Evolutionary conservation across 2,797 vertebrate species (phyloP).

Genomic region (Parotocinclus haroldoi): DNA sequence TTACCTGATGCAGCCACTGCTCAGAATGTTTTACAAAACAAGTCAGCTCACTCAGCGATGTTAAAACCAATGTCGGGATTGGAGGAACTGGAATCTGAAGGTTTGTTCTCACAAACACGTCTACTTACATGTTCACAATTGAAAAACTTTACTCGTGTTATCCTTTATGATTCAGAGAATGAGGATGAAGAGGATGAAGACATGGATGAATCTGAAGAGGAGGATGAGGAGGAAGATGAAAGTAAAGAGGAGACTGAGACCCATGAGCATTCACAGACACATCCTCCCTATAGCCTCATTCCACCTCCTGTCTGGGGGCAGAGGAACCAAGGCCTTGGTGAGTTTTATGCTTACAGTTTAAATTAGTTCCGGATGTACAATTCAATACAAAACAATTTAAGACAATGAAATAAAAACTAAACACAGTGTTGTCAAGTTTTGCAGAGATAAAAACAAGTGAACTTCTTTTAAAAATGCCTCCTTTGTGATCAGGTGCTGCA

Average conservation of each 20-base stretch:
- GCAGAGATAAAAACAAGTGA: too few relatives aligned
- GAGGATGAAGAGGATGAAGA: slow-evolving; percentile 81
- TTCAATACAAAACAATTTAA: too few relatives aligned
- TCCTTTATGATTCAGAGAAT: slow-evolving; percentile 66
- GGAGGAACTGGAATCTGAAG: slow-evolving; percentile 69
- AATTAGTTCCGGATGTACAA: background rate
- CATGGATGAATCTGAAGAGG: slow-evolving; percentile 77
- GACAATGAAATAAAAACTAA: too few relatives aligned
- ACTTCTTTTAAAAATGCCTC: too few relatives aligned
- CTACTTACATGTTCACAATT: background rate
- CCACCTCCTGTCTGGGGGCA: slow-evolving; percentile 88
- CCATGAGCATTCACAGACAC: slow-evolving; percentile 67
- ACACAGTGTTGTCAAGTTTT: too few relatives aligned
- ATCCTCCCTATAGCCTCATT: slow-evolving; percentile 70
- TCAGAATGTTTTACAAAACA: slow-evolving; percentile 53
- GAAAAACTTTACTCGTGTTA: background rate
- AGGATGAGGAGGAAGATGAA: slow-evolving; percentile 80
- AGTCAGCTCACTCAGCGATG: slow-evolving; percentile 50
- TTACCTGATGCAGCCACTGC: slow-evolving; percentile 46
- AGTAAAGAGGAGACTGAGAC: slow-evolving; percentile 77
- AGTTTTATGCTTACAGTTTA: slow-evolving; percentile 49
- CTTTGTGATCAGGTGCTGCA: too few relatives aligned
- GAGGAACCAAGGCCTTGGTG: slow-evolving; percentile 91
- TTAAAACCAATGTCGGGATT: slow-evolving; percentile 59
- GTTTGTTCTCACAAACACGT: slow-evolving; percentile 29